Percentiles rank a stretch among this genome's conserved stretches.
phyloP scores from a whole-genome alignment of 1,140 invertebrate genomes.

The Psix sp. region DNA sequence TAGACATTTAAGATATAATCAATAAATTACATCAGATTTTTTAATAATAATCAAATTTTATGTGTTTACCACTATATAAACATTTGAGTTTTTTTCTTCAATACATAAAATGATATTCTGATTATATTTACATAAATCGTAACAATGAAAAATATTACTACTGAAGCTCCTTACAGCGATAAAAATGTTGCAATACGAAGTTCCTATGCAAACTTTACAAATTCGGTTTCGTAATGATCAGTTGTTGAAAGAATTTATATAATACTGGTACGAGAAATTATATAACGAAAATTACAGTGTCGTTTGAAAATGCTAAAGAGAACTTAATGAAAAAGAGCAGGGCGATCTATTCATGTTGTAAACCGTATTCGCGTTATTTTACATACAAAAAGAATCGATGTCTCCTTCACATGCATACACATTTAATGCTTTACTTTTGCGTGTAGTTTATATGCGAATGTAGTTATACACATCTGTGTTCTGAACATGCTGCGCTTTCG shows the following conservation, averaged over 20 bases:
- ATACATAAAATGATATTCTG: no score
- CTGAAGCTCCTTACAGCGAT: background rate
- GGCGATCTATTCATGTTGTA: constrained; percentile 7
- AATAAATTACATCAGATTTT: no score
- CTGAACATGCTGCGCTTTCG: constrained; percentile 29
- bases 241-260: constrained; percentile 17
- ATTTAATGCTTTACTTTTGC: constrained; percentile 30
- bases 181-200: constrained; percentile 8
- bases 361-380: constrained; percentile 37
- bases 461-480: constrained; percentile 16
- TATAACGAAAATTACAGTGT: constrained; percentile 25
- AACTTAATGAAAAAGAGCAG: constrained; percentile 19
- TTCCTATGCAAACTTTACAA: constrained; percentile 7
- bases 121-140: no score
- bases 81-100: no score
- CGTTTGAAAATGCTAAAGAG: constrained; percentile 6
- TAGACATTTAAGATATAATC: no score
- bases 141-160: no score
- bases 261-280: constrained; percentile 21
- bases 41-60: no score
- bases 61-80: no score
- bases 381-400: constrained; percentile 34
- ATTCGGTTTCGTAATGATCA: constrained; percentile 17
- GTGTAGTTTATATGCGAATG: constrained; percentile 5
- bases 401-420: constrained; percentile 13